A percentile compares a stretch with the other conserved stretches of the same genome.
phyloP scores from a whole-genome alignment of 2,797 vertebrate species.

The Lycodopsis pacificus region DNA sequence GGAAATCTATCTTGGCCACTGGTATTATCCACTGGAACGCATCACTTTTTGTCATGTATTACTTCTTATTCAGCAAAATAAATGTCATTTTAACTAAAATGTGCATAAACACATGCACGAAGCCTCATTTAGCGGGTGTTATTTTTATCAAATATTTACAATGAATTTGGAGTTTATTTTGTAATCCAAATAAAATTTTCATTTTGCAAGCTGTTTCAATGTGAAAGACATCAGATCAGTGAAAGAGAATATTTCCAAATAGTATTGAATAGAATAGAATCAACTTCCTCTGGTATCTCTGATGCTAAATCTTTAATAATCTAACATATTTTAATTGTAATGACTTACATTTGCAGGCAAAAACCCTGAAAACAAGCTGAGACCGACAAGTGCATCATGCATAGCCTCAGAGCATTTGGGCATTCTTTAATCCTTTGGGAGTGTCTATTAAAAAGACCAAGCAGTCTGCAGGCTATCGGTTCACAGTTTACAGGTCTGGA shows the following conservation, averaged over 20 bases:
- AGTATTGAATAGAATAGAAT: neutral
- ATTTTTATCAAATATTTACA: neutral
- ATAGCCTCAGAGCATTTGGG: constrained; percentile 59
- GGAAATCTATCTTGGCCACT: neutral
- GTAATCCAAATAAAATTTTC: neutral
- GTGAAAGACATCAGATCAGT: neutral
- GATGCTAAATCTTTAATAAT: constrained; percentile 19
- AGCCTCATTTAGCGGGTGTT: neutral
- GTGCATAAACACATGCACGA: neutral
- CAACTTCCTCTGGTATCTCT: neutral
- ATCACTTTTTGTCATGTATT: neutral
- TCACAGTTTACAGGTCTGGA: constrained; percentile 46
- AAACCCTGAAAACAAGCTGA: constrained; percentile 39
- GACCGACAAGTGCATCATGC: constrained; percentile 50
- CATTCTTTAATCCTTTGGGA: constrained; percentile 61
- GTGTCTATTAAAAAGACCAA: constrained; percentile 64
- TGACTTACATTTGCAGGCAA: constrained; percentile 28
- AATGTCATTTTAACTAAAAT: neutral
- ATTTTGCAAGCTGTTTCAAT: neutral
- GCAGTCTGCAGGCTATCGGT: constrained; percentile 61
- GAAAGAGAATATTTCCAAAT: neutral
- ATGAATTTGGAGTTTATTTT: neutral
- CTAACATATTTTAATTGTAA: constrained; percentile 37
- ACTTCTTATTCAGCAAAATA: neutral
- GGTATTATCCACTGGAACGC: neutral